Evolutionary conservation across 1,140 invertebrate genomes (phyloP), one percentile per base, ranked within the genome.

Genomic region (Hydropsyche tenuis): DNA sequence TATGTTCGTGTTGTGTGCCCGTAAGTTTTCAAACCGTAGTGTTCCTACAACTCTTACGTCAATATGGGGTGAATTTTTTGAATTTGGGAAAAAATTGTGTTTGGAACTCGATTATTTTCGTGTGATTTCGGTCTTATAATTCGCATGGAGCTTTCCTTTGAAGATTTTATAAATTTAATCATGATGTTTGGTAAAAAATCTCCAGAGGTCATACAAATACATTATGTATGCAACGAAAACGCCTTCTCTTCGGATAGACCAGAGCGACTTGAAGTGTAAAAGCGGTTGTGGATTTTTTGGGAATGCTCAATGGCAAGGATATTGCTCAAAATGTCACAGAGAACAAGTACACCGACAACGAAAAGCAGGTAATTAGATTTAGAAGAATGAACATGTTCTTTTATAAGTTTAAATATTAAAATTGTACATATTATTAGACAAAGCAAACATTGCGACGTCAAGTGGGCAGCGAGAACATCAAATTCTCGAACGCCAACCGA

Each of bases 281-380:
- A 96, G 94, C 84, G 94, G 95, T 14, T 99, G 97, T 87, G 96
- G 96, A 72, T 99, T 91, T 87, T 99, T 93, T 84, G 97, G 98
- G 18, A 99, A 98, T 85, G 93, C 94, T 30, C 93, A 97, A 81
- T 99, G 97, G 94, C 92, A 96, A 81, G 89, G 96, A 14, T 97
- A 96, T 81, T 99, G 98, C 82, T 99, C 97, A 23, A 93, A 96
- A 85, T 99, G 93, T 81, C 90, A 93, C 79, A 86, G 91, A 51
- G 89, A 92, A 78, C 87, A 90, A 75, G 83, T 92, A 77, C 89
- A 90, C 77, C 84, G 86, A 46, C 89, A 91, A 80, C 86, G 90
- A 56, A 80, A 81, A 77, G 82, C 83, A 76, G 85, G 85, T 86
- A 75, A 2, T 16, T 3, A 45, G n/a, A n/a, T n/a, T 37, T 37